Base-by-base conservation (phyloP, 2,888 invertebrate species). In the Geophilus truncorum region DNA sequence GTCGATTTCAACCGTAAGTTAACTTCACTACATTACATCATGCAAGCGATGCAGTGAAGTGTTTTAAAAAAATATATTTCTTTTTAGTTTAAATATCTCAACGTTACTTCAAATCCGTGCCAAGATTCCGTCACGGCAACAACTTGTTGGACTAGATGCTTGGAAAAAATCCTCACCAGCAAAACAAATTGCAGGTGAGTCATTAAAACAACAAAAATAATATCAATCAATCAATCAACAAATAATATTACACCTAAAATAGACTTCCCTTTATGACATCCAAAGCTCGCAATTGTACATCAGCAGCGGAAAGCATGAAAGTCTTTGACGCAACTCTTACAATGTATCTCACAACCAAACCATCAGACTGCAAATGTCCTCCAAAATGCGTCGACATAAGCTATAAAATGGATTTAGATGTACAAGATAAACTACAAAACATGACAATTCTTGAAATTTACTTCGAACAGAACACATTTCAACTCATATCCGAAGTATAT, bases 251-350 rank as follows among this genome's bases (percentile, higher is more conserved):
- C 5, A 23, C 15, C 40, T 45, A 15, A 18, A 12, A 6, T 23
- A 78, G 78, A 25, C 78, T 78, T 78, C 78, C 78, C 23, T 78
- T 21, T 23, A 78, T 78, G 78, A 78, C 36, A 15, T 36, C 78
- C 3, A 36, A 10, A 23, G 28, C 21, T 28, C 78, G 28, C 1
- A 36, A 28, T 10, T 78, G 78, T 28, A 25, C 36, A 0, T 15
- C 18, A 18, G n/a, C 25, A 3, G 12, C 3, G 21, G 78, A 36
- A 36, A 45, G 40, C n/a, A 18, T 6, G 23, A 9, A 12, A 10
- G 36, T 28, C 6, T 78, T 9, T 25, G n/a, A 36, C 10, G 25
- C 45, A 21, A 78, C 78, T 7, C 45, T 78, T 28, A 3, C 6
- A 34, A 45, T 78, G 78, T 78, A 78, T 12, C 9, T 78, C 23